Base-by-base conservation (phyloP, 2,113 vertebrate genomes). In the Oryzias javanicus region DNA sequence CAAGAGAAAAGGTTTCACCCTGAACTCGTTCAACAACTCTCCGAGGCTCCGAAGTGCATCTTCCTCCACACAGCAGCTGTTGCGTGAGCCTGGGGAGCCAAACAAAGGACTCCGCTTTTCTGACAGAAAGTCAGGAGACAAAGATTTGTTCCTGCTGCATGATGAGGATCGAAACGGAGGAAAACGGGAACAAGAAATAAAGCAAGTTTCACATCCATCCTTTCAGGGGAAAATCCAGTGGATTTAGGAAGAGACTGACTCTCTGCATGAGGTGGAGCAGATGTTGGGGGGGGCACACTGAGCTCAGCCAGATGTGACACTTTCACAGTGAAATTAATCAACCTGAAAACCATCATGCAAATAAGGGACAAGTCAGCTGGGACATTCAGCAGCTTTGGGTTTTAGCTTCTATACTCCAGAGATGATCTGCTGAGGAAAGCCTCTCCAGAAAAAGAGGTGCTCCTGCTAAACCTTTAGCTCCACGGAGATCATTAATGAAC, bases 271-370 rank as follows among this genome's bases (percentile, higher is more conserved):
- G 60, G 45, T 58, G 14, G 42, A 53, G 57, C 42, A 50, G 49
- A 27, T 47, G 41, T n/a, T 19, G n/a, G 24, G 49, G 67, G 71
- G 50, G n/a, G 49, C 2, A 17, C 52, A 20, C 49, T 45, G 74
- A 62, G 67, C 64, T 72, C 68, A 67, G 61, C 53, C 67, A 54
- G 40, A 60, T 67, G 72, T 66, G 64, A 69, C 79, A 69, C 46
- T 42, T 52, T 70, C 50, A 53, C 19, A 70, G 55, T 61, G 19
- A 65, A 75, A 71, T 55, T 75, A 56, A 76, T 79, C 78, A 66
- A 22, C 41, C 20, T 14, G 42, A 72, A 62, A 41, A 20, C 25
- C 14, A 13, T 49, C 57, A 65, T 56, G 64, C 56, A 75, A 81
- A 81, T 75, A 72, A 75, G 49, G 66, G n/a, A 25, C 46, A 7